Evolutionary conservation across 2,888 invertebrate genomes (phyloP).

Genomic region (Lasioglossum pauxillum): DNA sequence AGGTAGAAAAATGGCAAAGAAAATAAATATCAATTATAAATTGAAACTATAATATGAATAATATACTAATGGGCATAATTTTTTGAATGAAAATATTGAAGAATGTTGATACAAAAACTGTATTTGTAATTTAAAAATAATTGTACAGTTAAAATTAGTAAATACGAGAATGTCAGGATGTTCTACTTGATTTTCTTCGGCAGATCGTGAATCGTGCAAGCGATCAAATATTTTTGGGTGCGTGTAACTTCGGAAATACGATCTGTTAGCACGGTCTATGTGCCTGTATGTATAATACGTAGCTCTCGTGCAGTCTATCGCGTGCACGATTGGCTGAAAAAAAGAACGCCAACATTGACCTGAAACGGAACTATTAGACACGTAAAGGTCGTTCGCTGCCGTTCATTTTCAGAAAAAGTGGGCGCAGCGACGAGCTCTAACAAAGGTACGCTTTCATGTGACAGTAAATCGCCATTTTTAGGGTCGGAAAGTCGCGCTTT

Average conservation of each 20-base stretch:
- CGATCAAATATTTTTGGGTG: neutral
- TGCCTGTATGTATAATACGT: neutral
- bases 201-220: neutral
- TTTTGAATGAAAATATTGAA: neutral
- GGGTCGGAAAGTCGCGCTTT: neutral
- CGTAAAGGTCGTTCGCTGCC: conserved; percentile 6
- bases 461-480: neutral
- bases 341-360: neutral
- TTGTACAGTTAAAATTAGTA: neutral
- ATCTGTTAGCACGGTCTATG: neutral
- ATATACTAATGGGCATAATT: neutral
- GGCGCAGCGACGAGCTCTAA: neutral
- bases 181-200: neutral
- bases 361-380: neutral
- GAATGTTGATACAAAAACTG: neutral
- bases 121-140: neutral
- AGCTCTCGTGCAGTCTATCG: neutral
- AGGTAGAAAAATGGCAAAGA: neutral
- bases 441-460: neutral
- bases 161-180: neutral
- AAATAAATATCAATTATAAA: neutral
- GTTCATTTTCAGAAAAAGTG: conserved; percentile 12
- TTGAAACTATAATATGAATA: neutral
- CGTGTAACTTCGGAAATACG: neutral
- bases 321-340: conserved; percentile 3